phyloP scores from a whole-genome alignment of 2,888 invertebrate species.

The Epinotia demarniana region DNA sequence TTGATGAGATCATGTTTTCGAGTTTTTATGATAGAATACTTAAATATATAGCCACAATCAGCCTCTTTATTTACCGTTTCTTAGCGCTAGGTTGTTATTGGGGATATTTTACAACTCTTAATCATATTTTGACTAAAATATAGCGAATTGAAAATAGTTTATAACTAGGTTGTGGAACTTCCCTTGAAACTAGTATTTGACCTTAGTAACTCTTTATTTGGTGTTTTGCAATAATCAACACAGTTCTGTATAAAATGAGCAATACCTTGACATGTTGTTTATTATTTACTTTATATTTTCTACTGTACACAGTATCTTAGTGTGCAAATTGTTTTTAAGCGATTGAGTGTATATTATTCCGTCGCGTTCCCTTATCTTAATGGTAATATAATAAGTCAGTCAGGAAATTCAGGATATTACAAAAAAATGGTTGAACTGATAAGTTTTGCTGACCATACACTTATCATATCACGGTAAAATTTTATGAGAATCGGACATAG shows the following conservation, averaged over 20 bases:
- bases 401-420: not conserved
- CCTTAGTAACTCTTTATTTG: constrained; percentile 42
- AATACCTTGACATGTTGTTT: constrained; percentile 16
- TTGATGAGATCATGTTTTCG: constrained; percentile 71
- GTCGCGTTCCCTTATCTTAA: constrained; percentile 15
- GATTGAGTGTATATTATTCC: not conserved
- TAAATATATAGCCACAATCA: constrained; percentile 43
- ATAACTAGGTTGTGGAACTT: constrained; percentile 14
- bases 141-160: constrained; percentile 19
- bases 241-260: constrained; percentile 10
- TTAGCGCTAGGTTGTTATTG: not conserved
- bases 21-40: constrained; percentile 69
- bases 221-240: constrained; percentile 24
- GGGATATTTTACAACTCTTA: constrained; percentile 9
- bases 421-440: not conserved
- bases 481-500: not conserved
- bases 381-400: constrained; percentile 4
- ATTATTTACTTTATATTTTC: not conserved
- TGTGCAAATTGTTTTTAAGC: not conserved
- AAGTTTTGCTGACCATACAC: not conserved
- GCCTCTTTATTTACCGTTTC: constrained; percentile 33
- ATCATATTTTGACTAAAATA: not conserved
- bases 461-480: not conserved
- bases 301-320: not conserved
- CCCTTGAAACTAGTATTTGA: constrained; percentile 39